Base-by-base conservation (phyloP, 2,113 vertebrate species). In the Piprites chloris region DNA sequence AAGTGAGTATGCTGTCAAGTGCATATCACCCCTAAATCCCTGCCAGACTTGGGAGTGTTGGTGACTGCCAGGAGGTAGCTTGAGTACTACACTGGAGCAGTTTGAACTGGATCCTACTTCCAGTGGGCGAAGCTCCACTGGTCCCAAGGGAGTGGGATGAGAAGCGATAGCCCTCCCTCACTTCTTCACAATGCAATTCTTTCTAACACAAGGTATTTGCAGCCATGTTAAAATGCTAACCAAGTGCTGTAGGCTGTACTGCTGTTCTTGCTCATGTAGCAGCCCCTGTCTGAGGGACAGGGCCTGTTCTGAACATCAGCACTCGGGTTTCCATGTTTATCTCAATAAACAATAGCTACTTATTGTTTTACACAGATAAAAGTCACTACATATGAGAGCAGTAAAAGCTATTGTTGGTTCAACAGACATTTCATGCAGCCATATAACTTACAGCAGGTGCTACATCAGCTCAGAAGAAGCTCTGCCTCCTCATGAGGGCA, bases 261-360 rank as follows among this genome's bases (percentile, higher is more conserved):
- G 74, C 59, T 78, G 19, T 33, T 63, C 66, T 37, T 35, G 41
- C 15, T n/a, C 0, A 0, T 14, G 27, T 19, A 73, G 59, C 37
- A 80, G 78, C 7, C 30, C 53, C 62, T 39, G 26, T 26, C 20
- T 52, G 44, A 76, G 74, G 58, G 44, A 13, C 66, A 68, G 21
- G 17, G 85, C 28, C 11, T 9, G 10, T 72, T 46, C 63, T 30
- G n/a, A 65, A 58, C 53, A 53, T 53, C 37, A 76, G 9, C 42
- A 42, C 0, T 0, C 7, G 15, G 12, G 2, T 42, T 56, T 74
- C 55, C 59, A 59, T 18, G 1, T 84, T 90, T 58, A n/a, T 55
- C 68, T 89, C 62, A 52, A 39, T 14, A 41, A 87, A 90, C 41
- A 76, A 16, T 30, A 69, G 28, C 28, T 87, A 69, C 67, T 88